A percentile compares a stretch with the other conserved stretches of the same genome.
phyloP scores from a whole-genome alignment of 2,888 invertebrate species.

The Harpalus rufipes region DNA sequence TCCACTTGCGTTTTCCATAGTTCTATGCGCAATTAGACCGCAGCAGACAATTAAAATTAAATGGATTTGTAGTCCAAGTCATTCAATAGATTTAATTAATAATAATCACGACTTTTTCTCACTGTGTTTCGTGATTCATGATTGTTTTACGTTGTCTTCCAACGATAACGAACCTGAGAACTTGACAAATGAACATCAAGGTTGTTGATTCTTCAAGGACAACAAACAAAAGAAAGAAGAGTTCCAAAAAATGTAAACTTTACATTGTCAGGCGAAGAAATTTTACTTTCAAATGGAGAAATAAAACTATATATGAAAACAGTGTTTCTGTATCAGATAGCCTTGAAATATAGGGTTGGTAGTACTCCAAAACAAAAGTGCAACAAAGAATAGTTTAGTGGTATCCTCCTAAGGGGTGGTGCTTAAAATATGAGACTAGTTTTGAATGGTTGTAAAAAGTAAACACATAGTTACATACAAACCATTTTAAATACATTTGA shows the following conservation, averaged over 20 bases:
- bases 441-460: no score
- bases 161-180: constrained; percentile 1
- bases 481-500: no score
- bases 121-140: neutral
- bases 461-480: no score
- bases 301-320: neutral
- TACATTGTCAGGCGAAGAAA: neutral
- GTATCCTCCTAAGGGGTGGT: no score
- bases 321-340: neutral
- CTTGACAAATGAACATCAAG: constrained; percentile 2
- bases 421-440: no score
- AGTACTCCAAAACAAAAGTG: no score
- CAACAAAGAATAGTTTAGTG: no score
- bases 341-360: no score
- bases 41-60: no score
- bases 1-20: no score
- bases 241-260: neutral
- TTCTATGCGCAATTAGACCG: no score
- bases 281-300: neutral
- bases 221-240: neutral
- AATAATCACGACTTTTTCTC: neutral
- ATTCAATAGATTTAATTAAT: neutral
- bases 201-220: constrained; percentile 5
- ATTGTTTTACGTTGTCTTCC: neutral
- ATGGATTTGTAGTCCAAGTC: no score